Conservation (phyloP, 2,797 vertebrate species). For the Denticeps clupeoides region DNA sequence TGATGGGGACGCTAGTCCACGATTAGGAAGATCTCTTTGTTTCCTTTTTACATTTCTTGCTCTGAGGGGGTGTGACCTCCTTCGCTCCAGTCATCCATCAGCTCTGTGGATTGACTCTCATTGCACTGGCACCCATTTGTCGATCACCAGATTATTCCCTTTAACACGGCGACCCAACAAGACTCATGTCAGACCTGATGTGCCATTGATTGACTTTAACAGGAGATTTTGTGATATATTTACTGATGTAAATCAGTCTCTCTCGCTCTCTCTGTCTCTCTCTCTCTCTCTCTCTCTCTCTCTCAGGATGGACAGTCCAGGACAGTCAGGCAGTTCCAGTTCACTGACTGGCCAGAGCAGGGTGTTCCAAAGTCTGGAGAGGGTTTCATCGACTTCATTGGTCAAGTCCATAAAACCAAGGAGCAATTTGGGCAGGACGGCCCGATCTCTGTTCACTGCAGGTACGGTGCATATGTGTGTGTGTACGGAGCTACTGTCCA, state of each 20-base stretch:
- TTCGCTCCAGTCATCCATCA: slow-evolving; percentile 44
- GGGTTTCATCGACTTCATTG: slow-evolving; percentile 96
- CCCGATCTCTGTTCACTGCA: slow-evolving; percentile 97
- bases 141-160: slow-evolving; percentile 59
- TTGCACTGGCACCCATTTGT: slow-evolving; percentile 37
- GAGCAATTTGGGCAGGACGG: slow-evolving; percentile 98
- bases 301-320: slow-evolving; percentile 87
- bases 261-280: neutral
- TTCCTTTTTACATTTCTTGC: too few species aligned
- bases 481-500: too few species aligned
- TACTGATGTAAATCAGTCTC: too few species aligned
- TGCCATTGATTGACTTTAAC: slow-evolving; percentile 59
- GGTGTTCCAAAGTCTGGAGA: slow-evolving; percentile 95
- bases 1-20: too few species aligned
- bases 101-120: too few species aligned
- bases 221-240: too few species aligned
- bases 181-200: slow-evolving; percentile 47
- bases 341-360: slow-evolving; percentile 96
- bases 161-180: slow-evolving; percentile 51
- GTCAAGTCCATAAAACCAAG: slow-evolving; percentile 98
- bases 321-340: slow-evolving; percentile 96
- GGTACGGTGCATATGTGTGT: too few species aligned
- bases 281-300: neutral
- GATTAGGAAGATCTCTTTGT: too few species aligned
- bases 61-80: too few species aligned